A percentile compares a stretch with the other conserved stretches of the same genome.
phyloP scores from a whole-genome alignment of 2,888 invertebrate species.

The Calameuta idolon region DNA sequence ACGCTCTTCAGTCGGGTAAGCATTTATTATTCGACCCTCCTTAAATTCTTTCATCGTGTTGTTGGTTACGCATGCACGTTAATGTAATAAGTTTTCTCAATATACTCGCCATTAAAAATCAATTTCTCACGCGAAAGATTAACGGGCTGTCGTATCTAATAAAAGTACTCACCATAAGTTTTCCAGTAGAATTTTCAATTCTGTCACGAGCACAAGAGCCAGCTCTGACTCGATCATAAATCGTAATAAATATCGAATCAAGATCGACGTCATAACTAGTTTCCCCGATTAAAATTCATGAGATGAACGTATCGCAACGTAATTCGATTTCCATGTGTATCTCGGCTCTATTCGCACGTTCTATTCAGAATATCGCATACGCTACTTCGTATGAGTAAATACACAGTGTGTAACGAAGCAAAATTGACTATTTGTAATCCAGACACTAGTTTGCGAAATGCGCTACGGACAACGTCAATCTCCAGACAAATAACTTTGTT shows the following conservation, averaged over 20 bases:
- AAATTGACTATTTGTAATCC: conserved; percentile 38
- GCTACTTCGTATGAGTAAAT: background rate
- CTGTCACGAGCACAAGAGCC: background rate
- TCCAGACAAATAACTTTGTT: conserved; percentile 44
- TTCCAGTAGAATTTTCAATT: background rate
- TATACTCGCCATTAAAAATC: background rate
- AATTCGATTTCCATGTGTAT: background rate
- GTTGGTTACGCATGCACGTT: background rate
- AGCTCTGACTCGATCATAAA: background rate
- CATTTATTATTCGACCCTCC: background rate
- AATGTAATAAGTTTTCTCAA: background rate
- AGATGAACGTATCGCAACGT: background rate
- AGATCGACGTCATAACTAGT: background rate
- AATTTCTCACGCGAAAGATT: background rate
- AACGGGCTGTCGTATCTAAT: background rate
- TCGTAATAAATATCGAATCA: background rate
- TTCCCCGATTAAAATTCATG: background rate
- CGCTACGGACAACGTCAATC: conserved; percentile 31
- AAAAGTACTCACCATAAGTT: background rate
- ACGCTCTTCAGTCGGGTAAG: background rate
- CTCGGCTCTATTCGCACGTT: background rate
- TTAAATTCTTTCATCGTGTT: background rate
- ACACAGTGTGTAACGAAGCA: conserved; percentile 28
- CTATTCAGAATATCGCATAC: background rate
- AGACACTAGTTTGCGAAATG: conserved; percentile 24